Conservation (phyloP, 2,797 vertebrate species). For the Paedocypris micromegethes region DNA sequence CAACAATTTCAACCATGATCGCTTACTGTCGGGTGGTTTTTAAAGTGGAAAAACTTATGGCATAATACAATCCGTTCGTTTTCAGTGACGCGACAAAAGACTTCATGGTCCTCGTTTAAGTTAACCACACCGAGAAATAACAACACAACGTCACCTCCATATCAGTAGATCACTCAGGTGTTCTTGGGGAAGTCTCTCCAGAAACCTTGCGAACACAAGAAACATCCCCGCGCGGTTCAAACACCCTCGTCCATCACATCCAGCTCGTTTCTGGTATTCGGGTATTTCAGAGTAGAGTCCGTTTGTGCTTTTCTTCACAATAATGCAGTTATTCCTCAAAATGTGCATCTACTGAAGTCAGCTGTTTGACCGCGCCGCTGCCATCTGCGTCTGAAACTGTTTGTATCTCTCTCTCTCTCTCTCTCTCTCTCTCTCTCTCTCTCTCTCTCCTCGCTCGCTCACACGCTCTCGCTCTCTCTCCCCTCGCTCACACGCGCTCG, state of each 20-base stretch:
- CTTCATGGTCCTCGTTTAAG: too few relatives aligned
- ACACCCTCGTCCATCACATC: too few relatives aligned
- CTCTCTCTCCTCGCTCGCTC: too few relatives aligned
- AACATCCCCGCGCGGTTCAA: constrained; percentile 21
- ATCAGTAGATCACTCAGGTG: constrained; percentile 20
- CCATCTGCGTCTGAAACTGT: too few relatives aligned
- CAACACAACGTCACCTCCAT: constrained; percentile 4
- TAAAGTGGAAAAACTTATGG: neutral
- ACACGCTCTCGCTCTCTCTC: neutral
- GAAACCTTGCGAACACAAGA: neutral
- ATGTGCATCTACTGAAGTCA: too few relatives aligned
- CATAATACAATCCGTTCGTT: neutral
- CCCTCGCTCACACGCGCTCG: constrained; percentile 3
- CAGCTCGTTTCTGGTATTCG: too few relatives aligned
- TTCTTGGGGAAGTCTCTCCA: constrained; percentile 6
- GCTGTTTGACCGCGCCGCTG: too few relatives aligned
- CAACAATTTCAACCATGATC: constrained; percentile 94
- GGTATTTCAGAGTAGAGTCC: too few relatives aligned
- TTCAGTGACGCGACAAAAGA: constrained; percentile 2
- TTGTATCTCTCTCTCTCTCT: too few relatives aligned
- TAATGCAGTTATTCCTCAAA: too few relatives aligned
- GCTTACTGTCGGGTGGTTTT: constrained; percentile 9
- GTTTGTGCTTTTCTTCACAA: too few relatives aligned
- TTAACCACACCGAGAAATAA: too few relatives aligned
- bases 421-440: neutral